These are phyloP conservation scores for Centropyge bicolor DNA, from an alignment of 2,797 vertebrate genomes.

Conservation along the genomic window DNA sequence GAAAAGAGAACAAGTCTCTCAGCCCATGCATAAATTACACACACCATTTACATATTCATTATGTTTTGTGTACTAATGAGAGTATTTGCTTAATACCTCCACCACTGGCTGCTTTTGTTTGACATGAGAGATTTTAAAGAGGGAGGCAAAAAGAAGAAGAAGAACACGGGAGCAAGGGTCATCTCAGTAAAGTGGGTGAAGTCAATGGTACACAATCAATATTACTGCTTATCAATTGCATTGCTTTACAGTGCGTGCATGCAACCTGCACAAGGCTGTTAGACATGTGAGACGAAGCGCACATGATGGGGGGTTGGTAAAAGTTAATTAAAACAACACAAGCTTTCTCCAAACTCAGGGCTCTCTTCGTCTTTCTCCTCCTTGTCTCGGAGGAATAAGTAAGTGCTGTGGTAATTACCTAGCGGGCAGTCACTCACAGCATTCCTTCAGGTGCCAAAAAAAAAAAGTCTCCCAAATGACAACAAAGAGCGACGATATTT, in stretches of 20 bases:
- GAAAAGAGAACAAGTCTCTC: conserved; percentile 74
- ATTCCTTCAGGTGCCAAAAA: conserved; percentile 78
- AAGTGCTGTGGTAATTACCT: conserved; percentile 78
- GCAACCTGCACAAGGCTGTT: conserved; percentile 47
- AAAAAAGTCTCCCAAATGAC: conserved; percentile 61
- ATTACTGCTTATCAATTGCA: conserved; percentile 64
- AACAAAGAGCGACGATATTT: conserved; percentile 24
- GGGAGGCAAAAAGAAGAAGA: conserved; percentile 35
- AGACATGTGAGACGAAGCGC: conserved; percentile 60
- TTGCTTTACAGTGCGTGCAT: conserved; percentile 41
- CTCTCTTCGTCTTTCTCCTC: conserved; percentile 66
- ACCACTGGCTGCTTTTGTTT: conserved; percentile 80
- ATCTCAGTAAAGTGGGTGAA: conserved; percentile 65
- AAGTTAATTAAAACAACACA: conserved; percentile 84
- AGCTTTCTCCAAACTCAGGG: conserved; percentile 76
- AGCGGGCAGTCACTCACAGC: conserved; percentile 58
- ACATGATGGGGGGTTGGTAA: conserved; percentile 71
- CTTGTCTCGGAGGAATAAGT: conserved; percentile 81
- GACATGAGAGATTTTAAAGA: conserved; percentile 78
- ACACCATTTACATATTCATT: conserved; percentile 87
- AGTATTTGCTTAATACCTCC: conserved; percentile 85
- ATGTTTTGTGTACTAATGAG: conserved; percentile 87
- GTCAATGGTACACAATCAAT: conserved; percentile 67
- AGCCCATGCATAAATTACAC: conserved; percentile 85
- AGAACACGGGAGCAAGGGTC: conserved; percentile 64